Base-by-base conservation (phyloP, 2,888 invertebrate genomes). In the Hirudinaria manillensis region DNA sequence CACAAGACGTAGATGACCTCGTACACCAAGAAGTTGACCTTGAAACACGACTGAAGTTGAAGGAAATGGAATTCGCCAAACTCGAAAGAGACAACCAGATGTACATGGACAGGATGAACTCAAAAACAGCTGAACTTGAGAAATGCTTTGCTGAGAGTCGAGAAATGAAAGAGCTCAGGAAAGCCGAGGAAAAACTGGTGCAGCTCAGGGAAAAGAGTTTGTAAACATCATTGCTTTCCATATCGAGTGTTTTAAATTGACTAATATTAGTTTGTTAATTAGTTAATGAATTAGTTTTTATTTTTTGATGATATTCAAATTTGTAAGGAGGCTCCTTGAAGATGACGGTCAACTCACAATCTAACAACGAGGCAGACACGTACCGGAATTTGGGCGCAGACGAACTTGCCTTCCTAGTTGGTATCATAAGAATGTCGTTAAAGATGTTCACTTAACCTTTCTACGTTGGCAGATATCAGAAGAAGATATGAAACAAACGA, bases 41-140 rank as follows among this genome's bases (percentile, higher is more conserved):
- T n/a, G 68, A 68, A 34, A n/a, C 68, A 68, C 16, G 21, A 34
- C 34, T 29, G 19, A 36, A 68, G 32, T 34, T 68, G 32, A 68
- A 68, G 32, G 32, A 24, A 29, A 29, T 68, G n/a, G 36, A 68
- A 34, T 4, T 6, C 7, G 36, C 4, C 36, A 32, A 32, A 34
- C n/a, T 68, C 36, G n/a, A 34, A 68, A 68, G 34, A 34, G n/a
- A 32, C 3, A 68, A 68, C 36, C n/a, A 34, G 6, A 1, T 34
- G 32, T 68, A 68, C 68, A 29, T n/a, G 1, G 68, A 68, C 13
- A 3, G 32, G 32, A 68, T 68, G 68, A 68, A 29, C 13, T 34
- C 29, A 68, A 68, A 34, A 68, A 10, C 61, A 27, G 19, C 13
- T 27, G 27, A 61, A 61, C 24, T 61, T 7, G 68, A 68, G 34